These are phyloP conservation scores for Argynnis bischoffii DNA, from an alignment of 2,888 invertebrate genomes.

Conservation along the genomic window DNA sequence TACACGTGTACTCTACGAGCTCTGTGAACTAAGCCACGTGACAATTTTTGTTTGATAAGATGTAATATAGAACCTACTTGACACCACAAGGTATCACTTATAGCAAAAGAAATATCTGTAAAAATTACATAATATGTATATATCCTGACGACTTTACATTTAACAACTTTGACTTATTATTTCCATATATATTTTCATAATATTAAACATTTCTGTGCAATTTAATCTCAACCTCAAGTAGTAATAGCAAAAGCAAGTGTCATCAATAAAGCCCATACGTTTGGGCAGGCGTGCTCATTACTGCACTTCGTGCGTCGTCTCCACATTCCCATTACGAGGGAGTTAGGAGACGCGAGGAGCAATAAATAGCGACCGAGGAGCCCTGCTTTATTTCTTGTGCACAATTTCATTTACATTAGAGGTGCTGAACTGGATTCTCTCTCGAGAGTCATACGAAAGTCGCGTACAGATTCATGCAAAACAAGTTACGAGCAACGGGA, in stretches of 20 bases:
- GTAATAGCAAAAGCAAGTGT: constrained; percentile 50
- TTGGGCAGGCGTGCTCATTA: constrained; percentile 76
- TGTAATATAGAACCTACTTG: background rate
- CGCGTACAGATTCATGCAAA: constrained; percentile 77
- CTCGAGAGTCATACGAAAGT: constrained; percentile 73
- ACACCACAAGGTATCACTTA: too few species aligned
- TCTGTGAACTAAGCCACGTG: constrained; percentile 33
- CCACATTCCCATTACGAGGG: constrained; percentile 74
- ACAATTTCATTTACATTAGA: constrained; percentile 81
- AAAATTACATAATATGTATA: too few species aligned
- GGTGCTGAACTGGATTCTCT: constrained; percentile 71
- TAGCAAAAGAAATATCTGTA: too few species aligned
- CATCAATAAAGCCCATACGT: constrained; percentile 79
- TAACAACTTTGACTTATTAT: too few species aligned
- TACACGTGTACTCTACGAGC: constrained; percentile 7
- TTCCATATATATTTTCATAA: too few species aligned
- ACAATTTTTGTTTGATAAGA: constrained; percentile 20
- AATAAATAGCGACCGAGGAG: constrained; percentile 76
- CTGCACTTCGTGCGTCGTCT: constrained; percentile 64
- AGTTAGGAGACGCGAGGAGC: constrained; percentile 75
- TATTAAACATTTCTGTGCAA: too few species aligned
- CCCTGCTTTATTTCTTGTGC: constrained; percentile 78
- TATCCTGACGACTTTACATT: too few species aligned
- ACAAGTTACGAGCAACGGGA: constrained; percentile 72
- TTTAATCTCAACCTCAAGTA: constrained; percentile 16